These are phyloP conservation scores for Periparus ater DNA, from an alignment of 2,797 vertebrate species.

Conservation along the genomic window DNA sequence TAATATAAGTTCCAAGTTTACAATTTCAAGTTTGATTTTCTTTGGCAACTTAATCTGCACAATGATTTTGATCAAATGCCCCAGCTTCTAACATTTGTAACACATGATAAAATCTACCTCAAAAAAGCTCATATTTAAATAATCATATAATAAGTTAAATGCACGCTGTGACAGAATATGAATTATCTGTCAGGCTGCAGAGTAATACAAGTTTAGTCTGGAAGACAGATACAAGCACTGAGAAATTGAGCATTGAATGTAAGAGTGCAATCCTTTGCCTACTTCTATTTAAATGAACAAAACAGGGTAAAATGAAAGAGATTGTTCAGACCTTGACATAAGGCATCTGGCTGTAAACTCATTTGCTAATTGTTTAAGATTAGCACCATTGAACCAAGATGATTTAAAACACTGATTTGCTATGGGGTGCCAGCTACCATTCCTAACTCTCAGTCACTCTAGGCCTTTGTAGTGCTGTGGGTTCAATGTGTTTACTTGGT, in stretches of 20 bases:
- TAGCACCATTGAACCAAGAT: background rate
- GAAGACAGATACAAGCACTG: background rate
- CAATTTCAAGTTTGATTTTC: slow-evolving; percentile 5
- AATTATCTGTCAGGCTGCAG: slow-evolving; percentile 9
- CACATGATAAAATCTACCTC: background rate
- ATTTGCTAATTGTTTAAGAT: background rate
- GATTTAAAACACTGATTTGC: background rate
- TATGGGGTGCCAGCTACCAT: background rate
- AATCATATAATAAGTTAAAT: background rate
- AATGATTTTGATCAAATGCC: slow-evolving; percentile 14
- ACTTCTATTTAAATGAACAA: background rate
- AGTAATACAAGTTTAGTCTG: background rate
- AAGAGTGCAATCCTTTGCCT: background rate
- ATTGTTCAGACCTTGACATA: background rate
- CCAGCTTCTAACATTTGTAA: background rate
- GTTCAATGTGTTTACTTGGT: background rate
- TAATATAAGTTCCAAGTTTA: background rate
- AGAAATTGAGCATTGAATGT: background rate
- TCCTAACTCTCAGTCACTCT: background rate
- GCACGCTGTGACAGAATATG: background rate
- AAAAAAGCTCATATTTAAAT: background rate
- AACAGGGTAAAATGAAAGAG: background rate
- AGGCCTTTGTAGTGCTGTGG: background rate
- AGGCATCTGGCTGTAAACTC: background rate
- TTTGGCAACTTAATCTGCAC: background rate